Evolutionary conservation across 2,113 vertebrate genomes (phyloP), one percentile per base, ranked within the genome.

Genomic region (Laticauda laticaudata): DNA sequence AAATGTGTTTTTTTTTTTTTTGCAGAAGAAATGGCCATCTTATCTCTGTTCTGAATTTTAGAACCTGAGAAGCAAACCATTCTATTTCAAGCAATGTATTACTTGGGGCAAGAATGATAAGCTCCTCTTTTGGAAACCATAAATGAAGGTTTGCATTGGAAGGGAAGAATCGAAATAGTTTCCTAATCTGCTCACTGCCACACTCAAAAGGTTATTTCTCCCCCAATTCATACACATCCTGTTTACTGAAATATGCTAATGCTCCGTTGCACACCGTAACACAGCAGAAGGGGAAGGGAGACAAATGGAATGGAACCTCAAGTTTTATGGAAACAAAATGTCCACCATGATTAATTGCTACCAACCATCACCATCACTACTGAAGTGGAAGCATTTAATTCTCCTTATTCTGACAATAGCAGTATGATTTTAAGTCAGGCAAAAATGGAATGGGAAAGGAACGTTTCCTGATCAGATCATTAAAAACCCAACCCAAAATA

Each of bases 361-460:
- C 11, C 11, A n/a, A 51, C 7, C 57, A 24, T 24, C 69, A 2
- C 2, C n/a, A 20, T 15, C 69, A 39, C 34, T 3, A 39, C 6
- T 3, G 2, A 81, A 81, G 90, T 89, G 93, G 95, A 95, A 95
- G 45, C 91, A 91, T 92, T 88, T 0, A 0, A 92, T 61, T 48
- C 92, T 89, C 93, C 94, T 92, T 94, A 94, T 97, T 96, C 96
- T 91, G 94, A 95, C 95, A 95, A 97, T 91, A 97, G 93, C 0
- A 0, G 94, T 34, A 20, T 39, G 89, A 88, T 95, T 96, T 96
- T 97, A 97, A 97, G 97, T 96, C 94, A 94, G 96, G 95, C 92
- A 57, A 54, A 48, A 89, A 3, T 95, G 96, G 96, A 97, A 97
- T 96, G 97, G 97, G 96, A 97, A 97, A 92, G 93, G 97, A 97